phyloP scores from a whole-genome alignment of 2,797 vertebrate genomes.

The Sebastes minor region DNA sequence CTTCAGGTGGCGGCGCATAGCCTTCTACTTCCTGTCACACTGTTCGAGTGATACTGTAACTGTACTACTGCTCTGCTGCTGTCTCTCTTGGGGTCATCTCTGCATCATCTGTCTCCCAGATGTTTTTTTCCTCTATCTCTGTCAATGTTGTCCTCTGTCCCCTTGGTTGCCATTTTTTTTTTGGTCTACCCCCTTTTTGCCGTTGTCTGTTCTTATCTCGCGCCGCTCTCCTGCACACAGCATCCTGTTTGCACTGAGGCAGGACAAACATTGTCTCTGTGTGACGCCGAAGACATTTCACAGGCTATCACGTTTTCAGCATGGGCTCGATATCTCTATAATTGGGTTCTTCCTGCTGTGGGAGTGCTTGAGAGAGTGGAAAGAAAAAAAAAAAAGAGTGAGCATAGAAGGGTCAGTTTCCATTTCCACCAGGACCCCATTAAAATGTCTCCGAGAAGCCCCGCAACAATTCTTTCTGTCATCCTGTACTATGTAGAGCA shows the following conservation, averaged over 20 bases:
- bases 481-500: conserved; percentile 27
- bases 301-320: conserved; percentile 81
- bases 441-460: conserved; percentile 41
- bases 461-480: conserved; percentile 32
- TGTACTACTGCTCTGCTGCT: neutral
- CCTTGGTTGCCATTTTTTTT: conserved; percentile 19
- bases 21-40: conserved; percentile 53
- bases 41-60: neutral
- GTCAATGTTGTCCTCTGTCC: conserved; percentile 28
- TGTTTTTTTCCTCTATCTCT: conserved; percentile 12
- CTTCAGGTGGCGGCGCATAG: conserved; percentile 52
- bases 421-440: conserved; percentile 60
- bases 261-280: conserved; percentile 81
- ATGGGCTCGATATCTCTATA: conserved; percentile 76
- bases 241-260: conserved; percentile 85
- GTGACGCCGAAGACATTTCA: conserved; percentile 81
- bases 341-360: conserved; percentile 81
- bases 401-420: conserved; percentile 18
- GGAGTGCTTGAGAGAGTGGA: conserved; percentile 43
- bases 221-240: conserved; percentile 70
- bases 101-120: conserved; percentile 25
- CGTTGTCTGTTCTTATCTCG: conserved; percentile 76
- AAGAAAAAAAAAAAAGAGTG: conserved; percentile 13
- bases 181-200: conserved; percentile 45
- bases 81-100: conserved; percentile 8